These are phyloP conservation scores for Euphydryas editha DNA, from an alignment of 2,888 invertebrate genomes.

Conservation along the genomic window DNA sequence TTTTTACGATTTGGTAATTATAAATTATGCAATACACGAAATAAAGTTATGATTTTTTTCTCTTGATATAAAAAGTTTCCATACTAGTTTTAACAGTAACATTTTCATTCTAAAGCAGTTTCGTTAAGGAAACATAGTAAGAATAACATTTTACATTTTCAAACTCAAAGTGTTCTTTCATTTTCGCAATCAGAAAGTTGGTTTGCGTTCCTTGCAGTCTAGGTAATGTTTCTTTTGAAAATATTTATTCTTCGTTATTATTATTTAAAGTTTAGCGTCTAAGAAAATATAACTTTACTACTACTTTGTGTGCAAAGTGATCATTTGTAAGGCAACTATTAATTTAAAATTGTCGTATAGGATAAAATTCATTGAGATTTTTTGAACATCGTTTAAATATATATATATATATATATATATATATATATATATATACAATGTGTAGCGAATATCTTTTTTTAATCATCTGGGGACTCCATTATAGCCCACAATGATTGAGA, in stretches of 20 bases:
- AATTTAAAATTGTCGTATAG: conserved; percentile 17
- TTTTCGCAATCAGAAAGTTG: conserved; percentile 39
- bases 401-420: too few relatives aligned
- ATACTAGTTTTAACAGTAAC: conserved; percentile 21
- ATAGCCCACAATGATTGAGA: too few relatives aligned
- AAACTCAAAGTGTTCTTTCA: conserved; percentile 34
- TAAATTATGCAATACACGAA: conserved; percentile 16
- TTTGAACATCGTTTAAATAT: neutral
- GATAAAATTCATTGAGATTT: too few relatives aligned
- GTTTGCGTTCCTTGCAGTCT: conserved; percentile 26
- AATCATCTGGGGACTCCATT: too few relatives aligned
- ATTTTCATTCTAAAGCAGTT: conserved; percentile 29
- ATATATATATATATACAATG: too few relatives aligned
- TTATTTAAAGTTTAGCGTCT: conserved; percentile 33
- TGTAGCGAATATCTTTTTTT: too few relatives aligned
- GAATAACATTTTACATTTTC: conserved; percentile 21
- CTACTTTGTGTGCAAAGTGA: conserved; percentile 37
- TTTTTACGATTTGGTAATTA: neutral
- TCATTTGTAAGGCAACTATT: conserved; percentile 33
- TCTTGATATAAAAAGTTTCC: conserved; percentile 27
- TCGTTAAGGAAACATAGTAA: conserved; percentile 26
- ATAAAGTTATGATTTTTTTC: conserved; percentile 23
- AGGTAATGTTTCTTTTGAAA: conserved; percentile 29
- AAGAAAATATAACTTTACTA: conserved; percentile 33
- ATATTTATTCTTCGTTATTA: conserved; percentile 35